Conservation (phyloP, 2,888 invertebrate genomes). For the Tuberolachnus salignus region DNA sequence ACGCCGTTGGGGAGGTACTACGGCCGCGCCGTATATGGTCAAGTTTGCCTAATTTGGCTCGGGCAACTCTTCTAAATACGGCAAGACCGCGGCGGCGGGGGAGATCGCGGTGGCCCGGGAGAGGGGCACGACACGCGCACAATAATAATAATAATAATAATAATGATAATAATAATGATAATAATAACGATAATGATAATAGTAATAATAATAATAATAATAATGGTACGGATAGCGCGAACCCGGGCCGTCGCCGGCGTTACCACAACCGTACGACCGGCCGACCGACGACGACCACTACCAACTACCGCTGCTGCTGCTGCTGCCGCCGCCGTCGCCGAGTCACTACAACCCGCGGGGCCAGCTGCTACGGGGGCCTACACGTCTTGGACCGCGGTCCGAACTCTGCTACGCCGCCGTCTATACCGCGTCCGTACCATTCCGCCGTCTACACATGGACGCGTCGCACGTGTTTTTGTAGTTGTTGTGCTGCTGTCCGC, state of each 20-base stretch:
- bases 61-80: constrained; percentile 79
- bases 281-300: constrained; percentile 18
- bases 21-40: constrained; percentile 73
- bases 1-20: constrained; percentile 64
- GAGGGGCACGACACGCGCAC: constrained; percentile 21
- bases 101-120: constrained; percentile 67
- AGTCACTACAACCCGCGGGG: no score
- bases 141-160: neutral
- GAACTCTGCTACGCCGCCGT: neutral
- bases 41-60: constrained; percentile 82
- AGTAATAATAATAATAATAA: neutral
- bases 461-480: constrained; percentile 26
- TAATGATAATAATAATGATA: constrained; percentile 22
- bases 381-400: neutral
- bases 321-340: no score
- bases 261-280: constrained; percentile 58
- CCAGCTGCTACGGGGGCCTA: no score
- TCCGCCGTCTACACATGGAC: constrained; percentile 51
- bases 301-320: neutral
- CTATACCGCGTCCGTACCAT: neutral
- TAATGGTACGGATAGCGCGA: constrained; percentile 6
- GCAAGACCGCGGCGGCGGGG: constrained; percentile 67
- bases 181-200: constrained; percentile 32
- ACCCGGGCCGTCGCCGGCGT: constrained; percentile 21
- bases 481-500: neutral